Evolutionary conservation across 2,113 vertebrate species (phyloP).

Genomic region (Clarias macrocephalus): DNA sequence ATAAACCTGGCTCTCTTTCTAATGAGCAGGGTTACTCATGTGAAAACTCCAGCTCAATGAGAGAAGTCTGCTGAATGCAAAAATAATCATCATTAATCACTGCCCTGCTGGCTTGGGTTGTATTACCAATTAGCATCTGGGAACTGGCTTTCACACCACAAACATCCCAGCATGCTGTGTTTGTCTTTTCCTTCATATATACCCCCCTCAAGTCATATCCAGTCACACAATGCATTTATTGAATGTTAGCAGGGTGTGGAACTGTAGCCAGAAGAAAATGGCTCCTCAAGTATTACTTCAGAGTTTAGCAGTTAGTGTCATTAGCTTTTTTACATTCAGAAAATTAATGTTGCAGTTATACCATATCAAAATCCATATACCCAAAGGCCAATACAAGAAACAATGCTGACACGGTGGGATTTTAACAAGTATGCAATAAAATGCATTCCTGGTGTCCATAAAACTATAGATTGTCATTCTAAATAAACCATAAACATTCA

Average conservation of each 20-base stretch:
- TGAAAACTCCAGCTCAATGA: slow-evolving; percentile 49
- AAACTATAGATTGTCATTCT: slow-evolving; percentile 62
- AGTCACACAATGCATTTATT: slow-evolving; percentile 47
- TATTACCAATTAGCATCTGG: slow-evolving; percentile 55
- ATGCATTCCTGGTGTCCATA: slow-evolving; percentile 60
- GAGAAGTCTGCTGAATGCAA: slow-evolving; percentile 47
- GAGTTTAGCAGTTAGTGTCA: slow-evolving; percentile 54
- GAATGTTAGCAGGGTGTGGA: slow-evolving; percentile 5
- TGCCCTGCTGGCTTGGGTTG: slow-evolving; percentile 40
- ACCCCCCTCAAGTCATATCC: slow-evolving; percentile 9
- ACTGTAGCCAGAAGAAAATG: background rate
- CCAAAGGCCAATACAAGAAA: slow-evolving; percentile 53
- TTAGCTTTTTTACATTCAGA: background rate
- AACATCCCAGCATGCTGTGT: slow-evolving; percentile 50
- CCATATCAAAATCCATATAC: slow-evolving; percentile 36
- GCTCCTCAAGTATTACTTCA: slow-evolving; percentile 29
- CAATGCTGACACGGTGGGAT: slow-evolving; percentile 53
- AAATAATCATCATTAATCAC: slow-evolving; percentile 60
- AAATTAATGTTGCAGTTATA: slow-evolving; percentile 38
- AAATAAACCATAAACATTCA: slow-evolving; percentile 71
- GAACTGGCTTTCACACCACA: slow-evolving; percentile 45
- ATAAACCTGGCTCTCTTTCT: slow-evolving; percentile 39
- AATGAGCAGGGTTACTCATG: slow-evolving; percentile 47
- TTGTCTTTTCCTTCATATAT: slow-evolving; percentile 42
- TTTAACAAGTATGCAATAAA: slow-evolving; percentile 63